Evolutionary conservation across 2,113 vertebrate genomes (phyloP).

Genomic region (Sphyrna mokarran): DNA sequence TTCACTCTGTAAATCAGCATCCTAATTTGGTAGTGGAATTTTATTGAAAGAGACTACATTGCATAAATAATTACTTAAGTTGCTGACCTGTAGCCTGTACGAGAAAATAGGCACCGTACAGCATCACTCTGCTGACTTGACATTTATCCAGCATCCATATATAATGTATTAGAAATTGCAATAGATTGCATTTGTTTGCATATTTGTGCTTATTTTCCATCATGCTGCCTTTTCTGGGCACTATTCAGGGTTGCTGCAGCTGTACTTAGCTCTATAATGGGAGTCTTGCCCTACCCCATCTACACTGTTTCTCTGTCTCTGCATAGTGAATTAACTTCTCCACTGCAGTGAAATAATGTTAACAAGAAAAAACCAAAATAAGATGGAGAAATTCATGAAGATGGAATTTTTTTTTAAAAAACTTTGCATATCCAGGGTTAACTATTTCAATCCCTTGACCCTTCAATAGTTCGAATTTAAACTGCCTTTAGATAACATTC

Average conservation of each 20-base stretch:
- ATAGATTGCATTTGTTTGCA: neutral
- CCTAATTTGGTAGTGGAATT: neutral
- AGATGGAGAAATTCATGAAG: neutral
- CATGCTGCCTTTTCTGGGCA: neutral
- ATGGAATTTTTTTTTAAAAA: neutral
- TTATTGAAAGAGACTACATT: neutral
- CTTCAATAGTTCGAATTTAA: neutral
- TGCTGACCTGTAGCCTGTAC: neutral
- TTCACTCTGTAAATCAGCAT: neutral
- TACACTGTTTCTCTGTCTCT: conserved; percentile 4
- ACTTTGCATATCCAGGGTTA: neutral
- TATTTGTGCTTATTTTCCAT: neutral
- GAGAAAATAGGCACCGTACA: neutral
- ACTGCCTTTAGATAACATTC: neutral
- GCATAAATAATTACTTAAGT: neutral
- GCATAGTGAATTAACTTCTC: neutral
- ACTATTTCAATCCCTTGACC: neutral
- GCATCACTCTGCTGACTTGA: neutral
- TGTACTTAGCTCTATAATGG: neutral
- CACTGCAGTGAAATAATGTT: neutral
- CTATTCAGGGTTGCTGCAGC: neutral
- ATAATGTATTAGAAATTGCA: neutral
- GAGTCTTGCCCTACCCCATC: neutral
- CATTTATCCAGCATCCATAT: neutral
- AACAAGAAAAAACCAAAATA: neutral